Evolutionary conservation across 2,888 invertebrate genomes (phyloP).

Genomic region (Phorcus lineatus): DNA sequence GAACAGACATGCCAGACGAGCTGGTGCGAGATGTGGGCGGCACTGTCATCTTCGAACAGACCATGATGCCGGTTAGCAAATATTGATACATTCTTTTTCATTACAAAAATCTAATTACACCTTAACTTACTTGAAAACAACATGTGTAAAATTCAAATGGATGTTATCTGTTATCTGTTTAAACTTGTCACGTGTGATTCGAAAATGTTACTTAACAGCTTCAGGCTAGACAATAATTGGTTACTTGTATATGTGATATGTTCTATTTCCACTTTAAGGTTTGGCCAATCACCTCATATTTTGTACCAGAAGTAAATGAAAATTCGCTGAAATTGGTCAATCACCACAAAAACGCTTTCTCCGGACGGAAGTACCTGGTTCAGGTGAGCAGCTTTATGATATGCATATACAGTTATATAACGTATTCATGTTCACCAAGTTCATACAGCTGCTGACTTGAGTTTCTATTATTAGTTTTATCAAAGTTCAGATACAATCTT

Average conservation of each 20-base stretch:
- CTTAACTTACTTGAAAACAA: too few relatives aligned
- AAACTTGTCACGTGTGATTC: too few relatives aligned
- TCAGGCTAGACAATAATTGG: background rate
- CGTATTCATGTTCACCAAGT: too few relatives aligned
- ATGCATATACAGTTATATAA: background rate
- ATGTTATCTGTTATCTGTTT: too few relatives aligned
- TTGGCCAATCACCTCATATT: conserved; percentile 59
- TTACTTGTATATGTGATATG: background rate
- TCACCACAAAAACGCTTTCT: conserved; percentile 44
- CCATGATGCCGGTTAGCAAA: conserved; percentile 53
- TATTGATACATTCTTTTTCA: background rate
- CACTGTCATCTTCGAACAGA: conserved; percentile 64
- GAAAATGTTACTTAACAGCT: too few relatives aligned
- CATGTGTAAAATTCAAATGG: too few relatives aligned
- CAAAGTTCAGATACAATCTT: too few relatives aligned
- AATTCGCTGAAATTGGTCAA: conserved; percentile 56
- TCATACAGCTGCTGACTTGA: too few relatives aligned
- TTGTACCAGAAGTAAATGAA: conserved; percentile 57
- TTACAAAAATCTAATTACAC: background rate
- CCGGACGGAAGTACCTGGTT: conserved; percentile 41
- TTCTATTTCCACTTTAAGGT: conserved; percentile 41
- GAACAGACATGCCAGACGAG: conserved; percentile 68
- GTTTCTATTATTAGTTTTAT: too few relatives aligned
- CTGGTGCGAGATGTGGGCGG: conserved; percentile 61
- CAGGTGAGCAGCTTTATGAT: conserved; percentile 51